Percentiles rank a stretch among this genome's conserved stretches.
These are phyloP conservation scores for Ericerus pela DNA, from an alignment of 1,140 invertebrate species.

Conservation along the genomic window DNA sequence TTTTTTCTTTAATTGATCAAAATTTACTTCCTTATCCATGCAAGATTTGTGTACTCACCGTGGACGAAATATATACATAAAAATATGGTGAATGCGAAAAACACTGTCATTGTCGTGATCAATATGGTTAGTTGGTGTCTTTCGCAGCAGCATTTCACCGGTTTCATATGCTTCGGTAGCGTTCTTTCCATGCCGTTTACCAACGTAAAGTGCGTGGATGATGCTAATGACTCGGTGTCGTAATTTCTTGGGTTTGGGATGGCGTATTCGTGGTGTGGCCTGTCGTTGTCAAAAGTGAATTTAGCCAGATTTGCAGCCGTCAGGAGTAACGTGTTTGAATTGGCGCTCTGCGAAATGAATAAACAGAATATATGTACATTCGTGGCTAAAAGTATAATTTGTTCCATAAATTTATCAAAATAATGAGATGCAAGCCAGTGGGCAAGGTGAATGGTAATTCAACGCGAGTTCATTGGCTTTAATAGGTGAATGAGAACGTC, in stretches of 20 bases:
- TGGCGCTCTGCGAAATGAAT: constrained; percentile 49
- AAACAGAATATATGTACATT: no score
- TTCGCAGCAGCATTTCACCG: constrained; percentile 38
- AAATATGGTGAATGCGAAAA: constrained; percentile 55
- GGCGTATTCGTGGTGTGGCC: constrained; percentile 24
- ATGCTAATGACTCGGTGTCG: constrained; percentile 57
- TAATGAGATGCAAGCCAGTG: no score
- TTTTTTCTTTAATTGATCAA: no score
- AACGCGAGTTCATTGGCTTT: no score
- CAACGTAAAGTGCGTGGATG: constrained; percentile 70
- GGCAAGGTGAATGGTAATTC: no score
- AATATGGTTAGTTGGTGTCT: constrained; percentile 57
- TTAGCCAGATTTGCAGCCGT: constrained; percentile 57
- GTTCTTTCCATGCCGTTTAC: constrained; percentile 53
- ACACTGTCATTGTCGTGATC: constrained; percentile 47
- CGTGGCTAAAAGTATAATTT: no score
- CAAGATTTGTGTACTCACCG: constrained; percentile 33
- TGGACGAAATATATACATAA: constrained; percentile 47
- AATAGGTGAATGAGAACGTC: no score
- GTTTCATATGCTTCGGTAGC: constrained; percentile 22
- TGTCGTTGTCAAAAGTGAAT: constrained; percentile 40
- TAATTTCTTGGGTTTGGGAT: constrained; percentile 25
- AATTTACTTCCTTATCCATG: no score
- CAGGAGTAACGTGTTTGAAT: constrained; percentile 55
- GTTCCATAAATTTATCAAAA: no score